Percentiles rank a stretch among this genome's conserved stretches.
Conservation (phyloP, 1,140 invertebrate species). For the Heliconius nattereri region DNA sequence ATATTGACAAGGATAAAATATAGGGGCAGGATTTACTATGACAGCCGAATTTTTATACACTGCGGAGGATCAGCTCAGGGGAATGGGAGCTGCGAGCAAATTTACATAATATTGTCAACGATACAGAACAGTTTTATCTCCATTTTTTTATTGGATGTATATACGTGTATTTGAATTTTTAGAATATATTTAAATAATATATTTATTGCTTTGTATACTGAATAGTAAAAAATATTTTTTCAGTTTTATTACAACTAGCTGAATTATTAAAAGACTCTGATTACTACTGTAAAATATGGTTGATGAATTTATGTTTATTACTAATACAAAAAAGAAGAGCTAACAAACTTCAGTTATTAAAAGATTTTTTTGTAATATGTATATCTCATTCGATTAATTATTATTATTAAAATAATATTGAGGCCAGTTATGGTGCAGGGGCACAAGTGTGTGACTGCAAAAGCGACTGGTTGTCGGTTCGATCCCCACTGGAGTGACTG, state of each 20-base stretch:
- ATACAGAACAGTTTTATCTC: constrained; percentile 42
- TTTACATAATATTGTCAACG: constrained; percentile 59
- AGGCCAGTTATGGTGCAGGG: no score
- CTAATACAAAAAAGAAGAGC: no score
- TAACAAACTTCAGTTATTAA: no score
- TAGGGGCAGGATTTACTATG: constrained; percentile 34
- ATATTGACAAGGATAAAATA: constrained; percentile 25
- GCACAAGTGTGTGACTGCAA: no score
- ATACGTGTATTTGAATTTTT: background rate
- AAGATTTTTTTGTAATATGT: no score
- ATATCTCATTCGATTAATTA: no score
- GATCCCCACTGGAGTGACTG: no score
- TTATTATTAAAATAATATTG: background rate
- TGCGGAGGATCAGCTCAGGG: constrained; percentile 43
- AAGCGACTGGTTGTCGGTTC: no score
- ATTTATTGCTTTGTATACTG: background rate
- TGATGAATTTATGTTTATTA: no score
- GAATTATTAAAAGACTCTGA: no score
- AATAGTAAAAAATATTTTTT: background rate
- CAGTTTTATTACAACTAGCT: background rate
- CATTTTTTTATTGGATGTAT: background rate
- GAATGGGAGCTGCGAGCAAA: constrained; percentile 49
- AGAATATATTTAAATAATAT: background rate
- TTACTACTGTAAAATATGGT: no score
- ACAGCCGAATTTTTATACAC: constrained; percentile 37